These are phyloP conservation scores for Cylindroiulus punctatus DNA, from an alignment of 2,888 invertebrate genomes.

Conservation along the genomic window DNA sequence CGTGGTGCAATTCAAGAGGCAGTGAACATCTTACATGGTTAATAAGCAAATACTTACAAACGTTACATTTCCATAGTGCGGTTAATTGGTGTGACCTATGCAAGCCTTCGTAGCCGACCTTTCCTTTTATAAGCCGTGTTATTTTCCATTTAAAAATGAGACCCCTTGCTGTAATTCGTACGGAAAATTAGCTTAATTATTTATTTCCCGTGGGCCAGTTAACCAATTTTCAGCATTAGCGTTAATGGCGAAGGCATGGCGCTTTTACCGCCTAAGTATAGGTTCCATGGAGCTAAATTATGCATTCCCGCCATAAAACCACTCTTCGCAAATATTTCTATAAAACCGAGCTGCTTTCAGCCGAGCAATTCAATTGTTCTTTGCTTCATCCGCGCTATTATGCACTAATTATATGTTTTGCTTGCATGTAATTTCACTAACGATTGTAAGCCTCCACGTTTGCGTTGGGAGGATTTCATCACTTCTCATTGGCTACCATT, in stretches of 20 bases:
- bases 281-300: slow-evolving; percentile 29
- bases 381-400: slow-evolving; percentile 33
- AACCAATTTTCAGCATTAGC: slow-evolving; percentile 34
- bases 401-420: slow-evolving; percentile 26
- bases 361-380: slow-evolving; percentile 27
- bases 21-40: no score
- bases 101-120: background rate
- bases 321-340: slow-evolving; percentile 38
- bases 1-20: no score
- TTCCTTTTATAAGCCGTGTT: background rate
- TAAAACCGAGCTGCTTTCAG: slow-evolving; percentile 29
- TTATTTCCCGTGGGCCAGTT: slow-evolving; percentile 28
- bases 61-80: no score
- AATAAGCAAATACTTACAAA: no score
- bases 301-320: slow-evolving; percentile 28
- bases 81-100: background rate
- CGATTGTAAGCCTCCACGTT: background rate
- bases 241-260: slow-evolving; percentile 20
- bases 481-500: background rate
- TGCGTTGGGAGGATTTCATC: background rate
- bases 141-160: background rate
- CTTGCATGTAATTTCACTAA: slow-evolving; percentile 23
- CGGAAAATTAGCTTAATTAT: slow-evolving; percentile 36
- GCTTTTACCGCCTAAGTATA: background rate
- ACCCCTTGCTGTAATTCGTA: background rate